A percentile compares a stretch with the other conserved stretches of the same genome.
Evolutionary conservation across 2,888 invertebrate genomes (phyloP).

Genomic region (Seladonia tumulorum): DNA sequence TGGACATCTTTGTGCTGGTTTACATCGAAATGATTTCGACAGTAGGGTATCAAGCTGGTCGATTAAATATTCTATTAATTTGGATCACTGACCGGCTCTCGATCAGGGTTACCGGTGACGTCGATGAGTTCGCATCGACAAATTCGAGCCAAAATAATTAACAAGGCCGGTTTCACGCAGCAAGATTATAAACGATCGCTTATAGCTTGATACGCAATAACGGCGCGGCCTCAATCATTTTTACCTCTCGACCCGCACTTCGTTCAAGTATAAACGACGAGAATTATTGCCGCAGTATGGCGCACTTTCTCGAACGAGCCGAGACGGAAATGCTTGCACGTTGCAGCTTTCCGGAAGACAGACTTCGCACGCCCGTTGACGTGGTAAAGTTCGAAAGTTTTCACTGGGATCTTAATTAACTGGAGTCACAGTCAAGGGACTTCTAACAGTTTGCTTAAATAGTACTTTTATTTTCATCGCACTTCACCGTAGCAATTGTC

Average conservation of each 20-base stretch:
- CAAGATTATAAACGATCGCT: not conserved
- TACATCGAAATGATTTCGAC: not conserved
- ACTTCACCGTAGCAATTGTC: not conserved
- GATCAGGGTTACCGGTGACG: not conserved
- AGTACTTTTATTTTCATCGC: not conserved
- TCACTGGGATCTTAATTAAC: not conserved
- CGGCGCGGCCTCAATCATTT: not conserved
- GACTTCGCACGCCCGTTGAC: slow-evolving; percentile 3
- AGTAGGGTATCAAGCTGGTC: no score
- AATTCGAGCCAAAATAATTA: slow-evolving; percentile 21
- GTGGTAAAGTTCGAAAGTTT: slow-evolving; percentile 6
- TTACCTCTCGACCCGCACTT: not conserved
- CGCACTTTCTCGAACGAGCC: not conserved
- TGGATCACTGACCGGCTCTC: no score
- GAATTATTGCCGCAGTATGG: slow-evolving; percentile 6
- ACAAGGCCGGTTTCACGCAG: not conserved
- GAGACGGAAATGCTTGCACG: slow-evolving; percentile 27
- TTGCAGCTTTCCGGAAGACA: slow-evolving; percentile 9
- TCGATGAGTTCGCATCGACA: not conserved
- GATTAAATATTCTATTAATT: not conserved
- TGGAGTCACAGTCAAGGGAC: not conserved
- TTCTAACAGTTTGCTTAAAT: not conserved
- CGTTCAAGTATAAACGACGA: not conserved
- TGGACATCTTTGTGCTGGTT: not conserved
- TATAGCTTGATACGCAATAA: not conserved